Conservation (phyloP, 64 coral and sea anemone genomes). For the Anthopleura sola region DNA sequence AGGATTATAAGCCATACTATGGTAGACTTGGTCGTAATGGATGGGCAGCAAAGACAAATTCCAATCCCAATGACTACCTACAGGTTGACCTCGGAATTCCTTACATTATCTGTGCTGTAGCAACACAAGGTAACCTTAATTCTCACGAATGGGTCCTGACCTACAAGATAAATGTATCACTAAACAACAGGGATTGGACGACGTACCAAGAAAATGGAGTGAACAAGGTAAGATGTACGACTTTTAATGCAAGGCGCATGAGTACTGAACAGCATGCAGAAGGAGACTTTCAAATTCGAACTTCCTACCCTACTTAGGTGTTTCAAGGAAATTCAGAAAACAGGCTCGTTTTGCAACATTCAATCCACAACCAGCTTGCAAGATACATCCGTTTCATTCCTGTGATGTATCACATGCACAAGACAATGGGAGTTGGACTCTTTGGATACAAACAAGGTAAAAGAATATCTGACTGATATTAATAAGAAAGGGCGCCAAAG, state of each 20-base stretch:
- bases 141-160: not conserved
- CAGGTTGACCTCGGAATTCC: not conserved
- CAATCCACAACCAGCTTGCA: not conserved
- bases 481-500: too few relatives aligned
- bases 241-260: too few relatives aligned
- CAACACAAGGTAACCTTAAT: not conserved
- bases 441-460: not conserved
- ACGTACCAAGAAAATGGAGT: not conserved
- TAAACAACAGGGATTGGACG: not conserved
- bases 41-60: not conserved
- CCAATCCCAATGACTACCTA: not conserved
- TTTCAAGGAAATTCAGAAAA: conserved; percentile 39
- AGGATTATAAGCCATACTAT: not conserved
- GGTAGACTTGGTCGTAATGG: not conserved
- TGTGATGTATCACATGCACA: not conserved
- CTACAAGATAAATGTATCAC: not conserved
- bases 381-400: conserved; percentile 6
- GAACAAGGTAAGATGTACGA: not conserved
- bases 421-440: not conserved
- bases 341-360: conserved; percentile 19
- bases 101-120: too few relatives aligned
- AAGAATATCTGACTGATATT: too few relatives aligned
- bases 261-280: too few relatives aligned
- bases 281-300: too few relatives aligned
- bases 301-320: not conserved